A percentile compares a stretch with the other conserved stretches of the same genome.
Conservation (phyloP, 2,113 vertebrate genomes). For the Mesoclemmys tuberculata region DNA sequence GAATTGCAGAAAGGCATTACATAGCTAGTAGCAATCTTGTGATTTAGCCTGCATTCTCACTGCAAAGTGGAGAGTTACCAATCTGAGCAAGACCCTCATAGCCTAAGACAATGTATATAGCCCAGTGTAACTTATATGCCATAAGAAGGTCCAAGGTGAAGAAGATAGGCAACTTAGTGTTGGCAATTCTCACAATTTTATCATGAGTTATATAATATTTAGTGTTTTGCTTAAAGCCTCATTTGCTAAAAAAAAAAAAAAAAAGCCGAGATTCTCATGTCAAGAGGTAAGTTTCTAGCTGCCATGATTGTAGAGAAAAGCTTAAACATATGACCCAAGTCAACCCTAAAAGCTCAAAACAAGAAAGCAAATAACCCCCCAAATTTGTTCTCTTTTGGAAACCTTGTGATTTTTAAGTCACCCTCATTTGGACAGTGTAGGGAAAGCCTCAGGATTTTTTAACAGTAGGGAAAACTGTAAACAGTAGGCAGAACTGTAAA, state of each 20-base stretch:
- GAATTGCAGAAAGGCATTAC: neutral
- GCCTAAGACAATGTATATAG: no score
- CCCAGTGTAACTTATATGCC: no score
- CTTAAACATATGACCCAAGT: neutral
- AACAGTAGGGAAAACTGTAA: no score
- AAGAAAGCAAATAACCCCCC: no score
- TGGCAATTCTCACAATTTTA: slow-evolving; percentile 4
- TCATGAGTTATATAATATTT: slow-evolving; percentile 42
- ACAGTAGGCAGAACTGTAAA: no score
- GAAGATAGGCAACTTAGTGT: no score
- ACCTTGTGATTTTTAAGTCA: neutral
- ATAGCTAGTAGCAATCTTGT: neutral
- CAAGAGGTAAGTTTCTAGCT: no score
- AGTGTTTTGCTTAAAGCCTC: slow-evolving; percentile 28
- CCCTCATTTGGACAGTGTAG: neutral
- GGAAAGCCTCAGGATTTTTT: neutral
- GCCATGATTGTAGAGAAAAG: no score
- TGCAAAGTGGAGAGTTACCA: no score
- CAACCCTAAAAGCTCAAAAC: neutral
- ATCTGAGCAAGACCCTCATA: neutral
- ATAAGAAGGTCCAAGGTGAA: no score
- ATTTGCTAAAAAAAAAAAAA: no score
- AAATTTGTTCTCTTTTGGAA: neutral
- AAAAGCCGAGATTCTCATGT: no score
- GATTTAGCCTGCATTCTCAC: neutral